Conservation (phyloP, 2,797 vertebrate genomes). For the Myripristis jacobus region DNA sequence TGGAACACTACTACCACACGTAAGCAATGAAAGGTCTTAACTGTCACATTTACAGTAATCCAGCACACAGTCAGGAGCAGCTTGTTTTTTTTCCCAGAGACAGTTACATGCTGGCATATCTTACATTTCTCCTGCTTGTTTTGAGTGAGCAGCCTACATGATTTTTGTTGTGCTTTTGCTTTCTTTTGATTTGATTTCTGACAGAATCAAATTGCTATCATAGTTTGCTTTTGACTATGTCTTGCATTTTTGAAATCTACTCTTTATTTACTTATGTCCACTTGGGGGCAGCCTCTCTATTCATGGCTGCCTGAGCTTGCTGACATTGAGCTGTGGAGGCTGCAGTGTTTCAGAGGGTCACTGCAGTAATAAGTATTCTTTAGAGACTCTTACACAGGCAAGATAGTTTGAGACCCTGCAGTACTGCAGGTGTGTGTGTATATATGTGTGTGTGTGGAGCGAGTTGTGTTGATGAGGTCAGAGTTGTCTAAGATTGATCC, state of each 20-base stretch:
- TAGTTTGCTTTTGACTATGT: not conserved
- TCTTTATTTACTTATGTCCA: slow-evolving; percentile 58
- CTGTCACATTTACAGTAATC: slow-evolving; percentile 24
- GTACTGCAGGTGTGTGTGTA: slow-evolving; percentile 65
- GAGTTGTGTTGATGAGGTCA: slow-evolving; percentile 15
- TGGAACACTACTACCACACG: slow-evolving; percentile 87
- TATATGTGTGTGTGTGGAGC: slow-evolving; percentile 32
- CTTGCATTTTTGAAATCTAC: slow-evolving; percentile 4
- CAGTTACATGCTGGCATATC: slow-evolving; percentile 27
- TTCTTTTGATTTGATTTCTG: too few relatives aligned
- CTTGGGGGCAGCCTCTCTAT: slow-evolving; percentile 72
- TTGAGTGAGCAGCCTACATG: not conserved
- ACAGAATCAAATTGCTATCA: not conserved
- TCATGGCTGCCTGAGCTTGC: slow-evolving; percentile 49
- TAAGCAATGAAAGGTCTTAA: slow-evolving; percentile 68
- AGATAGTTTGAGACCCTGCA: slow-evolving; percentile 60
- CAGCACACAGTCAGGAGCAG: slow-evolving; percentile 5
- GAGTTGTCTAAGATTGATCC: not conserved
- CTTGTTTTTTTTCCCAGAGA: slow-evolving; percentile 6
- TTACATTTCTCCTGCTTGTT: not conserved
- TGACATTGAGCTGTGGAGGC: slow-evolving; percentile 67
- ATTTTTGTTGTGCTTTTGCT: not conserved
- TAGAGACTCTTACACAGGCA: slow-evolving; percentile 39
- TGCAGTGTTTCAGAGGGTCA: slow-evolving; percentile 78
- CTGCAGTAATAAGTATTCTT: slow-evolving; percentile 75